A percentile compares a stretch with the other conserved stretches of the same genome.
phyloP scores from a whole-genome alignment of 2,113 vertebrate genomes.

The Typhlomys cinereus region DNA sequence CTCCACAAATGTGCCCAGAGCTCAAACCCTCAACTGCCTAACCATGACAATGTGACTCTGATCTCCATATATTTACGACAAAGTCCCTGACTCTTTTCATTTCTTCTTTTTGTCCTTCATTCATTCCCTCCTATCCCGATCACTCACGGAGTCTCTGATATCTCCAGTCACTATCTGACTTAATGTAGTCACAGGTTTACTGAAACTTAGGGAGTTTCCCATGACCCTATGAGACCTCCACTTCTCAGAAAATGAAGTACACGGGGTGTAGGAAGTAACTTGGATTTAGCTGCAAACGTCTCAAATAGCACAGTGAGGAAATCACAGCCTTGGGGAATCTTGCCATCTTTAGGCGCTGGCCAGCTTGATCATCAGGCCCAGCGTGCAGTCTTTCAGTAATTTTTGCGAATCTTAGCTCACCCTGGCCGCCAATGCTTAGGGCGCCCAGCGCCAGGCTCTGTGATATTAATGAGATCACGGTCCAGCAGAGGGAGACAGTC shows the following conservation, averaged over 20 bases:
- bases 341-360: not conserved
- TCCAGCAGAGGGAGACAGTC: slow-evolving; percentile 31
- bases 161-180: not conserved
- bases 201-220: slow-evolving; percentile 7
- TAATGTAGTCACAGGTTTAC: too few relatives aligned
- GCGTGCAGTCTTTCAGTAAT: not conserved
- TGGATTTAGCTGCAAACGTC: not conserved
- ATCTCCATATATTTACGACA: not conserved
- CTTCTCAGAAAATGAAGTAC: slow-evolving; percentile 33
- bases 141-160: not conserved
- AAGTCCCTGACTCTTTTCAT: not conserved
- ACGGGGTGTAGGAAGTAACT: not conserved
- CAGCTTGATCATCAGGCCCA: not conserved
- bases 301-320: not conserved
- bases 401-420: not conserved
- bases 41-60: too few relatives aligned
- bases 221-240: not conserved
- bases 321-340: not conserved
- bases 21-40: too few relatives aligned
- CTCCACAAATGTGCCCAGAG: too few relatives aligned
- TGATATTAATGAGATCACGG: not conserved
- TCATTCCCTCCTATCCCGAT: not conserved
- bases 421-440: not conserved
- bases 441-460: not conserved
- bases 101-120: not conserved